phyloP scores from a whole-genome alignment of 2,888 invertebrate species.

The Galerucella pusilla region DNA sequence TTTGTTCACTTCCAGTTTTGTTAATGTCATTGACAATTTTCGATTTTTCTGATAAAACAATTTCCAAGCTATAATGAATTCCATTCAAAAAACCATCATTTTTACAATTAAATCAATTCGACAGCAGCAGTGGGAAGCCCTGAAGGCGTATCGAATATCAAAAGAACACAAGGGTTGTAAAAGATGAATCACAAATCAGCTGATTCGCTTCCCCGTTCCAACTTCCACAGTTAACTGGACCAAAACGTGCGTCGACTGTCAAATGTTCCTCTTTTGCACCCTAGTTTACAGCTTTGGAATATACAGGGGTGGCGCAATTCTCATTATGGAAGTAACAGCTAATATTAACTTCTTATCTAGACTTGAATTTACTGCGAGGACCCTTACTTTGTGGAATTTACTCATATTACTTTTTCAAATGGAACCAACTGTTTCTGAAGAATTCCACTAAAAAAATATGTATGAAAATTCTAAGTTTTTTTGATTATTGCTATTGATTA shows the following conservation, averaged over 20 bases:
- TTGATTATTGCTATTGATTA: too few relatives aligned
- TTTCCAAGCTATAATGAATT: conserved; percentile 24
- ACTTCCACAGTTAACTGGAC: conserved; percentile 59
- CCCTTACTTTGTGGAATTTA: too few relatives aligned
- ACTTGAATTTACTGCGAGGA: too few relatives aligned
- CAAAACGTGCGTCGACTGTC: conserved; percentile 62
- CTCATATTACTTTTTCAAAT: too few relatives aligned
- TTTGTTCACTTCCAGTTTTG: background rate
- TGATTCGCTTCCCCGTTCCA: conserved; percentile 56
- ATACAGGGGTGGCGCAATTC: conserved; percentile 20
- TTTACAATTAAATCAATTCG: conserved; percentile 44
- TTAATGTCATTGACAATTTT: conserved; percentile 57
- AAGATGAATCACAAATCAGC: conserved; percentile 60
- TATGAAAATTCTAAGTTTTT: too few relatives aligned
- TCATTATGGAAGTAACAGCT: background rate
- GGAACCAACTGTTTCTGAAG: too few relatives aligned
- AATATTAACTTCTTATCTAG: too few relatives aligned
- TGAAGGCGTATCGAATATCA: conserved; percentile 44
- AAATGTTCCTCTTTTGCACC: conserved; percentile 53
- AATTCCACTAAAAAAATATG: too few relatives aligned
- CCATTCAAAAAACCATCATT: conserved; percentile 38
- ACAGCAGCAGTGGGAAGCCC: conserved; percentile 27
- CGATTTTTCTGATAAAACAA: conserved; percentile 48
- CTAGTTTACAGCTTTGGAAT: conserved; percentile 43
- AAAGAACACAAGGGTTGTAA: conserved; percentile 43